Base-by-base conservation (phyloP, 1,140 invertebrate genomes). In the Drosophila santomea region DNA sequence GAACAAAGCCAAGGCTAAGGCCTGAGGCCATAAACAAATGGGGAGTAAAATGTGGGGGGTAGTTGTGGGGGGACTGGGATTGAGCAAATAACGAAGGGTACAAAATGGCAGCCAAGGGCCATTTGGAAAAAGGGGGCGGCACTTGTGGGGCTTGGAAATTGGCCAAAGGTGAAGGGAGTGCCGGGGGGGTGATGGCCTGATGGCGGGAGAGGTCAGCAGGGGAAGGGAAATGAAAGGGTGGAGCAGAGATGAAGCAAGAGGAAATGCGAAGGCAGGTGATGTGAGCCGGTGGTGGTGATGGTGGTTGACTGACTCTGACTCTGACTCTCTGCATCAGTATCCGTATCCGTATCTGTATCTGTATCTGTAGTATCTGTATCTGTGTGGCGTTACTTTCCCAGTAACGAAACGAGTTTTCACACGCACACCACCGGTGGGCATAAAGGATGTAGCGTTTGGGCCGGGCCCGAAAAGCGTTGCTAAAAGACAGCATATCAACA, bases 111-210 rank as follows among this genome's bases (percentile, higher is more conserved):
- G 78, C 67, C 55, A 54, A 80, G 63, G 63, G 63, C 63, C 63
- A 48, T 64, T 63, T 20, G 59, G 43, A 28, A 48, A 67, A 50
- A 38, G 63, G 58, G 59, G 62, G 72, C 52, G 43, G 43, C 75
- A 82, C 80, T 83, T 83, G 80, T 78, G 57, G 60, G 80, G 80
- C 80, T 83, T 83, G 80, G 35, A 75, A 83, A 83, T 83, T 78
- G 68, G 74, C 69, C 59, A 69, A 48, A 35, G 28, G 62, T 20
- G 52, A 41, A 36, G 38, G 66, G 25, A 32, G 55, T 17, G 8
- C n/a, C 2, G 17, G 11, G 43, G 7, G 3, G 10, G 23, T 20
- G 20, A 2, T 20, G 25, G 4, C 17, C 17, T 17, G 4, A 4
- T 4, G 8, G 25, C n/a, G 14, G 14, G 35, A 32, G 12, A 12